Percentiles rank a stretch among this genome's conserved stretches.
These are phyloP conservation scores for Volucella inanis DNA, from an alignment of 2,888 invertebrate genomes.

Conservation along the genomic window DNA sequence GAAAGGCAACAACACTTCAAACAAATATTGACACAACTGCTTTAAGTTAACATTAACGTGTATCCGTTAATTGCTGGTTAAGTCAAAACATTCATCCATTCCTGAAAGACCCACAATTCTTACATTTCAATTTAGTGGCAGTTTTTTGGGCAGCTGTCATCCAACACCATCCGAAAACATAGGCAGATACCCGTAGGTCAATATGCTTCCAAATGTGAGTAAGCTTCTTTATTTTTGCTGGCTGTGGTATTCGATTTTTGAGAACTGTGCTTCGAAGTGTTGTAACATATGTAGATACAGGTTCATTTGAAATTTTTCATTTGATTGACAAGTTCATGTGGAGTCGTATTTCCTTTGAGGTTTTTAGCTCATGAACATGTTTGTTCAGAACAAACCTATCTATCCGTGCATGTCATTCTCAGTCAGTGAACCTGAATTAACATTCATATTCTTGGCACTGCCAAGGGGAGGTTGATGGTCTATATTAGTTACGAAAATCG, in stretches of 20 bases:
- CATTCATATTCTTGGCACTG: slow-evolving; percentile 6
- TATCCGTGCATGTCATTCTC: slow-evolving; percentile 3
- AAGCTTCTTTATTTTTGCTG: background rate
- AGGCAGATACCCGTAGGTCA: background rate
- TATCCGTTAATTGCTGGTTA: slow-evolving; percentile 23
- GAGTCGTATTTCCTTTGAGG: slow-evolving; percentile 32
- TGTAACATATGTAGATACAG: too few relatives aligned
- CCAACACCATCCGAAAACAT: background rate
- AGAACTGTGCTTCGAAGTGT: background rate
- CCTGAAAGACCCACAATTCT: background rate
- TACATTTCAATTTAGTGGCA: background rate
- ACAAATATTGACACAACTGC: slow-evolving; percentile 24
- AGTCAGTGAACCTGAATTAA: slow-evolving; percentile 56
- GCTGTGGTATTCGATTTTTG: background rate
- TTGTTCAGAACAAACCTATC: background rate
- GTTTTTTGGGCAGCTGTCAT: background rate
- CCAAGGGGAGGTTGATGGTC: slow-evolving; percentile 1
- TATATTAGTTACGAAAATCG: slow-evolving; percentile 17
- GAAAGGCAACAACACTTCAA: slow-evolving; percentile 7
- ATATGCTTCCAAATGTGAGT: background rate
- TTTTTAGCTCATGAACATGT: slow-evolving; percentile 26
- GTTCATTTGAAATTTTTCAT: slow-evolving; percentile 3
- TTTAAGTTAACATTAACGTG: slow-evolving; percentile 32
- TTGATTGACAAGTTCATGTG: slow-evolving; percentile 10
- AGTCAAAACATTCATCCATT: background rate